Percentiles rank a stretch among this genome's conserved stretches.
phyloP scores from a whole-genome alignment of 2,113 vertebrate genomes.

The Antennarius striatus region DNA sequence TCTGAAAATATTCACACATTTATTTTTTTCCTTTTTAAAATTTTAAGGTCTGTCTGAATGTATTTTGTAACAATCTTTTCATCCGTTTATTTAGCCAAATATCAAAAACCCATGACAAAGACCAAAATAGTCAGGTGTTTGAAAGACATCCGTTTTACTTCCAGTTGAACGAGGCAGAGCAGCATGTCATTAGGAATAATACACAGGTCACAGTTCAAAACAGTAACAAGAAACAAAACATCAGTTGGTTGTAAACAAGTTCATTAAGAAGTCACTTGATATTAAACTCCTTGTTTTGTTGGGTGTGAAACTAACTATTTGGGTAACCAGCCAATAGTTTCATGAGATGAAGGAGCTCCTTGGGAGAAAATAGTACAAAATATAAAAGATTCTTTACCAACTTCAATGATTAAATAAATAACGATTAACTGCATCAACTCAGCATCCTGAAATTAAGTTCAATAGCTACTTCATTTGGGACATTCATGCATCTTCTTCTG shows the following conservation, averaged over 20 bases:
- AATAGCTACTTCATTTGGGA: background rate
- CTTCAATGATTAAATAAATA: background rate
- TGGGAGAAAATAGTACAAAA: background rate
- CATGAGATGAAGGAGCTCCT: background rate
- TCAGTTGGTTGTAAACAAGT: slow-evolving; percentile 65
- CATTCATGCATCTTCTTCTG: background rate
- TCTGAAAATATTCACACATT: no score
- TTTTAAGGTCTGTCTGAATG: no score
- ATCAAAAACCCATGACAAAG: background rate
- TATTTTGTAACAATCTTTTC: no score
- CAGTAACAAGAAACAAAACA: slow-evolving; percentile 67
- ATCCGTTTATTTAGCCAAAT: no score
- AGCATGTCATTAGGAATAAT: slow-evolving; percentile 63
- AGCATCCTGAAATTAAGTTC: no score
- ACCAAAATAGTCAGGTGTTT: slow-evolving; percentile 23
- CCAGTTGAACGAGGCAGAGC: slow-evolving; percentile 52
- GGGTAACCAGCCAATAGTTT: slow-evolving; percentile 23
- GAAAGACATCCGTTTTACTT: slow-evolving; percentile 72
- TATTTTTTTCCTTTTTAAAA: no score
- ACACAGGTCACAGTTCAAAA: slow-evolving; percentile 60
- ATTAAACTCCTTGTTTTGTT: slow-evolving; percentile 32
- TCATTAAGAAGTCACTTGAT: slow-evolving; percentile 50
- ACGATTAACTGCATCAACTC: no score
- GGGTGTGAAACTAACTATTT: slow-evolving; percentile 15
- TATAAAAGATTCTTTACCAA: background rate